Percentiles rank a stretch among this genome's conserved stretches.
phyloP scores from a whole-genome alignment of 2,888 invertebrate genomes.

The Heliconius ethilla region DNA sequence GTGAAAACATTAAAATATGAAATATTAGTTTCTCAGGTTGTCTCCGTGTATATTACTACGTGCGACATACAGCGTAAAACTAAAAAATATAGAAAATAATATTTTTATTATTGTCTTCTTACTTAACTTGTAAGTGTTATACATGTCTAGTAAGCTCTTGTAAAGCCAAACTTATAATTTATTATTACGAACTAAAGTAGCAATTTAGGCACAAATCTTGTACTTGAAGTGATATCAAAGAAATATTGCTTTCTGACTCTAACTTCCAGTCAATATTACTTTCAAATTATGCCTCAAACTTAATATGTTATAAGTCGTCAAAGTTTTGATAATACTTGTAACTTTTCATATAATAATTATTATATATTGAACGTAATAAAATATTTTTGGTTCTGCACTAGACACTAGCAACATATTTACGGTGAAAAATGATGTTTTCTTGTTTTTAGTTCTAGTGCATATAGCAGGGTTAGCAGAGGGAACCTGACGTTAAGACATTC shows the following conservation, averaged over 20 bases:
- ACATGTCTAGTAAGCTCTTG: neutral
- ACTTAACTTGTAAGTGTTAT: neutral
- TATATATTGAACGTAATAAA: neutral
- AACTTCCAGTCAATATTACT: conserved; percentile 25
- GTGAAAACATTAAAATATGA: too few species aligned
- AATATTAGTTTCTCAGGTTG: too few species aligned
- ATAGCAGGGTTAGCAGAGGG: too few species aligned
- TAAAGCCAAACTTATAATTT: conserved; percentile 8
- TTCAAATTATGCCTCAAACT: conserved; percentile 14
- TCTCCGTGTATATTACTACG: neutral
- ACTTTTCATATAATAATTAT: neutral
- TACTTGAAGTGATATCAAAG: conserved; percentile 19
- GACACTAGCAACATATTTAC: too few species aligned
- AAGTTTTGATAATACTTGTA: conserved; percentile 14
- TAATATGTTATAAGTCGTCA: conserved; percentile 3
- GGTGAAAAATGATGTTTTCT: too few species aligned
- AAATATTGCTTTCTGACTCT: conserved; percentile 19
- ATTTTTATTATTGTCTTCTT: conserved; percentile 4
- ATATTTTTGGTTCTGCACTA: neutral
- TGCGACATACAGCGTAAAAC: too few species aligned
- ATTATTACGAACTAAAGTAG: conserved; percentile 2
- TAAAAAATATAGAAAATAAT: neutral
- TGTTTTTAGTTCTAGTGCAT: too few species aligned
- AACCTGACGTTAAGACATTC: too few species aligned
- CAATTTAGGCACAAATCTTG: conserved; percentile 16